Conservation (phyloP, 2,113 vertebrate species). For the Rhegmatorhina hoffmannsi region DNA sequence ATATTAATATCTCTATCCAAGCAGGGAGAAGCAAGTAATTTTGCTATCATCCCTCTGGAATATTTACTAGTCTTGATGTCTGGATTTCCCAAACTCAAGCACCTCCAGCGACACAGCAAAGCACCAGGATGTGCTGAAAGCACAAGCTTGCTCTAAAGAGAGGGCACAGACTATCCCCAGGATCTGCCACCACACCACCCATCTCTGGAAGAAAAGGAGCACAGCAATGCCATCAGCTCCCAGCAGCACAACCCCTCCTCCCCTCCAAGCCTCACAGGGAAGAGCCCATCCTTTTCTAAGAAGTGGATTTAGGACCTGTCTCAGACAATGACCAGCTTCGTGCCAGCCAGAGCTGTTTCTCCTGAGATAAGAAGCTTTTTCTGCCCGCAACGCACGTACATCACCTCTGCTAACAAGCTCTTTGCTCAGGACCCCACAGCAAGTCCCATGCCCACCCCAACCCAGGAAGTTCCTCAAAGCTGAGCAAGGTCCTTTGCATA, state of each 20-base stretch:
- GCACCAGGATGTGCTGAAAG: accelerated
- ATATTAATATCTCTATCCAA: constrained; percentile 46
- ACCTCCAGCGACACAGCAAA: background rate
- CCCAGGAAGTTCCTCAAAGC: background rate
- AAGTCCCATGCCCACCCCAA: background rate
- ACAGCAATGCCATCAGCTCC: background rate
- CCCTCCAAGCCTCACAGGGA: accelerated
- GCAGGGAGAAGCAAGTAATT: constrained; percentile 39
- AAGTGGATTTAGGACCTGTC: background rate
- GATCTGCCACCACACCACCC: background rate
- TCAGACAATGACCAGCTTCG: background rate
- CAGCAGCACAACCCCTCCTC: background rate
- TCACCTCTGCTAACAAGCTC: background rate
- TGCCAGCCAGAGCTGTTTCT: background rate
- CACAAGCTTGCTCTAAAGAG: background rate
- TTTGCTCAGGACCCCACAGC: background rate
- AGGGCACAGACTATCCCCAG: accelerated
- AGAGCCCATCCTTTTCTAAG: accelerated
- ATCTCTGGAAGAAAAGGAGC: background rate
- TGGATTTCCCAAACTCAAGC: background rate
- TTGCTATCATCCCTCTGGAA: background rate
- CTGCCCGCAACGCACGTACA: accelerated
- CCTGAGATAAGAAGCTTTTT: background rate
- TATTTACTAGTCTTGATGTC: background rate
- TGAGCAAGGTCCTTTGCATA: background rate